Evolutionary conservation across 1,140 invertebrate genomes (phyloP).

Genomic region (Panagrolaimus sp.): DNA sequence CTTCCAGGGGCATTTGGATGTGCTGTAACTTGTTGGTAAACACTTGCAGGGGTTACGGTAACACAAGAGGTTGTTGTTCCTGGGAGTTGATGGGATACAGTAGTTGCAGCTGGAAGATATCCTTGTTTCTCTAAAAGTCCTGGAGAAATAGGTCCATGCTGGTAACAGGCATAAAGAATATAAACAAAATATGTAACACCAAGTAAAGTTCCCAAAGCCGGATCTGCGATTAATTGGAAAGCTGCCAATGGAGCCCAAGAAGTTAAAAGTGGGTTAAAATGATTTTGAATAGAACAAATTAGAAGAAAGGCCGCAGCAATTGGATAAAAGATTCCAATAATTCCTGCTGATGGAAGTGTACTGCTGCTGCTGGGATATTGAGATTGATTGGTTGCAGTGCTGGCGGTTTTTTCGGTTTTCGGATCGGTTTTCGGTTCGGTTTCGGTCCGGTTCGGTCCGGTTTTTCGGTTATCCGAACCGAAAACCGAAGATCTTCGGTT

Average conservation of each 20-base stretch:
- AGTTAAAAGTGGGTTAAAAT: slow-evolving; percentile 7
- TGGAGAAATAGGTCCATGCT: background rate
- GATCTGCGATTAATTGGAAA: slow-evolving; percentile 22
- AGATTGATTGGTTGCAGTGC: background rate
- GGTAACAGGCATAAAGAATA: slow-evolving; percentile 7
- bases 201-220: slow-evolving; percentile 19
- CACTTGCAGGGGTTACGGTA: background rate
- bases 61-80: background rate
- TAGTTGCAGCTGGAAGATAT: background rate
- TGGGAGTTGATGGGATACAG: background rate
- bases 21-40: background rate
- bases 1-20: background rate
- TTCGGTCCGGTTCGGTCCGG: too few relatives aligned
- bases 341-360: slow-evolving; percentile 12
- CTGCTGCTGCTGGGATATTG: background rate
- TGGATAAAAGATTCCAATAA: slow-evolving; percentile 18
- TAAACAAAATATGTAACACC: slow-evolving; percentile 9
- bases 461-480: too few relatives aligned
- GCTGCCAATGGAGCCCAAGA: slow-evolving; percentile 15
- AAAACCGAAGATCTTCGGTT: too few relatives aligned
- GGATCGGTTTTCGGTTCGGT: too few relatives aligned
- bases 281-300: slow-evolving; percentile 17
- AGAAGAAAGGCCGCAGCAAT: slow-evolving; percentile 13
- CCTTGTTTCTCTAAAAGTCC: slow-evolving; percentile 7
- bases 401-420: too few relatives aligned